These are phyloP conservation scores for Gymnobelideus leadbeateri DNA, from an alignment of 2,113 vertebrate species.

Conservation along the genomic window DNA sequence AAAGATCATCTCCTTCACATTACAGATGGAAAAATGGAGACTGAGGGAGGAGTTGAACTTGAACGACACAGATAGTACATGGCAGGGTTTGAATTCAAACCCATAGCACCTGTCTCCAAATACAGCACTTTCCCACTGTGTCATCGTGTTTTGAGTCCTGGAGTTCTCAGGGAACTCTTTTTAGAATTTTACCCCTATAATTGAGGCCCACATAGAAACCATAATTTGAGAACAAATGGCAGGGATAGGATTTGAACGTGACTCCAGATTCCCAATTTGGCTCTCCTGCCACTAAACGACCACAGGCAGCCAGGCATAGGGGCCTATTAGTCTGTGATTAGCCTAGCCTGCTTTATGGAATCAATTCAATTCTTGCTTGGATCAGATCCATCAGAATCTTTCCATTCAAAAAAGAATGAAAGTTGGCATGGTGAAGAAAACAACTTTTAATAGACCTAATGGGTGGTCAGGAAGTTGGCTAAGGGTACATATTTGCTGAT, in stretches of 20 bases:
- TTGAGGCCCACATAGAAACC: not conserved
- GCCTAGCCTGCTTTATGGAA: not conserved
- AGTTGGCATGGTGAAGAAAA: not conserved
- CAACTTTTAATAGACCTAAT: not conserved
- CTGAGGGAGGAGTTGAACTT: not conserved
- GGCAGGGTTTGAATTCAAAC: not conserved
- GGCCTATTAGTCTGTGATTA: not conserved
- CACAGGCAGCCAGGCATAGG: not conserved
- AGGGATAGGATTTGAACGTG: not conserved
- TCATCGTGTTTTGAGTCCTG: not conserved
- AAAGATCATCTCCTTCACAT: not conserved
- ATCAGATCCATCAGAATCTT: not conserved
- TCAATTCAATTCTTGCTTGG: not conserved
- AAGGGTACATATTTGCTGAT: not conserved
- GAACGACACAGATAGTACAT: not conserved
- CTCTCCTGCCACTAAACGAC: not conserved
- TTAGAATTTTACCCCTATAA: not conserved
- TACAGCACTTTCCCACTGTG: not conserved
- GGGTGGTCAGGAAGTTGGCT: slow-evolving; percentile 3
- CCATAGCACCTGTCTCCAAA: not conserved
- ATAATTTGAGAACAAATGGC: not conserved
- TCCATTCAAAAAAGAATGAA: not conserved
- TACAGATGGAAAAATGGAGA: not conserved
- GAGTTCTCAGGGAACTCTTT: not conserved
- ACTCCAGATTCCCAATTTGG: not conserved